phyloP scores from a whole-genome alignment of 2,888 invertebrate species.

The Orchesellides sinensis region DNA sequence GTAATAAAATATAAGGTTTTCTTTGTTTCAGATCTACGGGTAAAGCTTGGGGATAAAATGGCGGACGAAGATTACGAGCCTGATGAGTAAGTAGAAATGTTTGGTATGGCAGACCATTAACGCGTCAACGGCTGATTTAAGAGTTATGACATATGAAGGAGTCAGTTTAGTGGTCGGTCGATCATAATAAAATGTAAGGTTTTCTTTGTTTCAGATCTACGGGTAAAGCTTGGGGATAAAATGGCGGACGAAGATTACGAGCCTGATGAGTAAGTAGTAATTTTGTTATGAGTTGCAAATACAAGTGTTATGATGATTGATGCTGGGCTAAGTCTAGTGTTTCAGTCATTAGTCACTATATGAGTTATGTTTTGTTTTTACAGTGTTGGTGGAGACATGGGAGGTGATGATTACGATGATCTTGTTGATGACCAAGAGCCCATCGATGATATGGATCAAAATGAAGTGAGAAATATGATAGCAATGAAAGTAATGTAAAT shows the following conservation, averaged over 20 bases:
- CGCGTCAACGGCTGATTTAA: too few species aligned
- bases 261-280: slow-evolving; percentile 84
- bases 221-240: too few species aligned
- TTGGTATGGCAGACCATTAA: too few species aligned
- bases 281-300: not conserved
- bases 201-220: too few species aligned
- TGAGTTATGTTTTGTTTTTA: slow-evolving; percentile 57
- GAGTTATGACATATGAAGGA: too few species aligned
- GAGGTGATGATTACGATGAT: slow-evolving; percentile 90
- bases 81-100: slow-evolving; percentile 88
- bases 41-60: too few species aligned
- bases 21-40: too few species aligned
- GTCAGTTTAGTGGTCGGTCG: too few species aligned
- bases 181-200: too few species aligned
- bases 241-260: slow-evolving; percentile 95
- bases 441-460: slow-evolving; percentile 90
- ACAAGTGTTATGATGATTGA: not conserved
- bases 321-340: too few species aligned
- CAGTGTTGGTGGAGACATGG: slow-evolving; percentile 78
- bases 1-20: too few species aligned
- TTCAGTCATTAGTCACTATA: not conserved
- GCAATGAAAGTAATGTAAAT: too few species aligned
- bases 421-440: slow-evolving; percentile 88
- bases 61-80: slow-evolving; percentile 92
- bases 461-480: slow-evolving; percentile 83